Percentiles rank a stretch among this genome's conserved stretches.
These are phyloP conservation scores for Atherix ibis DNA, from an alignment of 2,888 invertebrate species.

Conservation along the genomic window DNA sequence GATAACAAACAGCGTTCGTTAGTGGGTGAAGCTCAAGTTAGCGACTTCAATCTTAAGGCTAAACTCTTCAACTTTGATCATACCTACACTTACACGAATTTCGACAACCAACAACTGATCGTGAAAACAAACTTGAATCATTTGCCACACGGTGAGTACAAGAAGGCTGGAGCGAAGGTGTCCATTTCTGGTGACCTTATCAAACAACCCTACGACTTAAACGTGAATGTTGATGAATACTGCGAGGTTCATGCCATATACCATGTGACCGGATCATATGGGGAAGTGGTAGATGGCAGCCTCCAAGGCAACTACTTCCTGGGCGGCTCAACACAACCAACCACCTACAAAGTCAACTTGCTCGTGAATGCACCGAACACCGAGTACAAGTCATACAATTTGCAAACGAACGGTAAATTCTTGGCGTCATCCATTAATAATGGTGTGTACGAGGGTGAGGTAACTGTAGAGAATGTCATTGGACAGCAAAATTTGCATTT, in stretches of 20 bases:
- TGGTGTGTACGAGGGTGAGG: conserved; percentile 14
- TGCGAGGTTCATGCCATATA: conserved; percentile 24
- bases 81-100: conserved; percentile 31
- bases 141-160: conserved; percentile 19
- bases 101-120: conserved; percentile 35
- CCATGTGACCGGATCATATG: conserved; percentile 34
- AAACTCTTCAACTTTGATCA: conserved; percentile 29
- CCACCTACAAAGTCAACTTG: conserved; percentile 33
- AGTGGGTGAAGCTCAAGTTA: conserved; percentile 23
- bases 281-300: conserved; percentile 31
- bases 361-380: conserved; percentile 40
- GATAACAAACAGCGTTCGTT: conserved; percentile 27
- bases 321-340: conserved; percentile 29
- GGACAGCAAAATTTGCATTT: conserved; percentile 16
- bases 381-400: conserved; percentile 32
- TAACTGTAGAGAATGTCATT: conserved; percentile 15
- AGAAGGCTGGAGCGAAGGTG: conserved; percentile 17
- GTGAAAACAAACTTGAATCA: conserved; percentile 29
- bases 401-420: conserved; percentile 26
- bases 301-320: conserved; percentile 32
- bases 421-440: conserved; percentile 18
- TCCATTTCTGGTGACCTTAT: conserved; percentile 24
- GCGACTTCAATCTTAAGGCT: conserved; percentile 31
- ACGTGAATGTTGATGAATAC: conserved; percentile 21
- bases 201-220: conserved; percentile 22